These are phyloP conservation scores for Drosophila monieri DNA, from an alignment of 2,888 invertebrate species.

Conservation along the genomic window DNA sequence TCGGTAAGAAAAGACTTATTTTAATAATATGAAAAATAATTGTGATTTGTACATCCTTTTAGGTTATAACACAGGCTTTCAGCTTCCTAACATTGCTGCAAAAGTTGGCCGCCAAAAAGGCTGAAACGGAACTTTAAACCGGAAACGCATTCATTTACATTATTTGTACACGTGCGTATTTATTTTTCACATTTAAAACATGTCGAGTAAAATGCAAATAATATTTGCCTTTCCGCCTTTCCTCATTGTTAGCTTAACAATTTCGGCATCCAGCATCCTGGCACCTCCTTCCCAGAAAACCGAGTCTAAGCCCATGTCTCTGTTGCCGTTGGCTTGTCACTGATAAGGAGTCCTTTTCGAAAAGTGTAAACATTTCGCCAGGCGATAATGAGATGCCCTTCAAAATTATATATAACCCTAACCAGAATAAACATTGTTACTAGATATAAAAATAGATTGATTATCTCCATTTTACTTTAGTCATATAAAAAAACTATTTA, in stretches of 20 bases:
- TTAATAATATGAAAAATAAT: slow-evolving; percentile 1
- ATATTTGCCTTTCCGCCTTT: slow-evolving; percentile 62
- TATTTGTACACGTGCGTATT: slow-evolving; percentile 54
- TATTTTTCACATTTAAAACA: slow-evolving; percentile 69
- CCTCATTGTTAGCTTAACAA: slow-evolving; percentile 52
- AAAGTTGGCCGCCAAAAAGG: slow-evolving; percentile 78
- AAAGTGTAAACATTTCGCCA: slow-evolving; percentile 6
- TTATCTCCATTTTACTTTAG: background rate
- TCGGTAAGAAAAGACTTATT: slow-evolving; percentile 58
- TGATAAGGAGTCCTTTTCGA: slow-evolving; percentile 47
- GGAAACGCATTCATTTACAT: slow-evolving; percentile 6
- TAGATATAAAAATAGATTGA: background rate
- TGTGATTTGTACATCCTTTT: slow-evolving; percentile 3
- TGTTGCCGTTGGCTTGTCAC: slow-evolving; percentile 43
- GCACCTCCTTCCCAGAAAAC: background rate
- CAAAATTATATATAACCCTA: background rate
- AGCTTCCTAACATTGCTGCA: slow-evolving; percentile 82
- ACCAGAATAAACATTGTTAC: background rate
- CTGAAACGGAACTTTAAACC: slow-evolving; percentile 25
- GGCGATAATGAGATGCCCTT: slow-evolving; percentile 38
- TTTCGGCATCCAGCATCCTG: slow-evolving; percentile 2
- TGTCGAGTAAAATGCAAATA: slow-evolving; percentile 66
- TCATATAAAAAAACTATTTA: too few relatives aligned
- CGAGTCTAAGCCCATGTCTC: slow-evolving; percentile 22
- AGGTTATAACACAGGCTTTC: slow-evolving; percentile 81